phyloP scores from a whole-genome alignment of 1,140 invertebrate genomes.

The Bombus waltoni region DNA sequence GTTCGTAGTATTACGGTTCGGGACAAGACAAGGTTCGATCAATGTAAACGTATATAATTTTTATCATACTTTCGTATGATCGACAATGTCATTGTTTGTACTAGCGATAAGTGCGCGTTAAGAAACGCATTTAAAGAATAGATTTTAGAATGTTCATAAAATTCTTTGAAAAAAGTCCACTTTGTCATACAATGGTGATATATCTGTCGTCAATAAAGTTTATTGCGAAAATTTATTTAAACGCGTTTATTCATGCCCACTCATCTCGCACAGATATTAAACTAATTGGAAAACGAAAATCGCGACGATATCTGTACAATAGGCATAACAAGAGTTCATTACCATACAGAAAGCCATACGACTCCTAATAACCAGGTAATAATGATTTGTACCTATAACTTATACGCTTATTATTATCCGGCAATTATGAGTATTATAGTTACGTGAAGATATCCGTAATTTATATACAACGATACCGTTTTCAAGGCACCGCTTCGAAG shows the following conservation, averaged over 20 bases:
- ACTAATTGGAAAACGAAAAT: neutral
- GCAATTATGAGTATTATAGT: neutral
- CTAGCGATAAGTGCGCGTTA: too few species aligned
- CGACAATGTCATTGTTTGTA: too few species aligned
- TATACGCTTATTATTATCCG: neutral
- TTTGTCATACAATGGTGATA: too few species aligned
- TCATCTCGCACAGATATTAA: neutral
- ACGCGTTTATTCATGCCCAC: too few species aligned
- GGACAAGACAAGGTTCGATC: too few species aligned
- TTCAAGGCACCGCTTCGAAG: neutral
- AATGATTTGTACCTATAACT: slow-evolving; percentile 8
- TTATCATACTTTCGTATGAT: too few species aligned
- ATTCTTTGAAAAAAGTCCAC: too few species aligned
- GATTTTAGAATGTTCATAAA: too few species aligned
- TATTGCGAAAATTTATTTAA: neutral
- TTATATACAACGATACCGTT: slow-evolving; percentile 13
- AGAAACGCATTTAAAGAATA: too few species aligned
- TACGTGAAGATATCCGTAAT: slow-evolving; percentile 10
- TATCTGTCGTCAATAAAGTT: neutral
- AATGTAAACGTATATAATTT: too few species aligned
- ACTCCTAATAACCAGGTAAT: neutral
- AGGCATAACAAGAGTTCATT: neutral
- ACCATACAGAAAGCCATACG: neutral
- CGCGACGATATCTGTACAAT: neutral
- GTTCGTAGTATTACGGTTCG: too few species aligned